Evolutionary conservation across 1,140 invertebrate genomes (phyloP), one percentile per base, ranked within the genome.

Genomic region (Mesaphorura yosii): DNA sequence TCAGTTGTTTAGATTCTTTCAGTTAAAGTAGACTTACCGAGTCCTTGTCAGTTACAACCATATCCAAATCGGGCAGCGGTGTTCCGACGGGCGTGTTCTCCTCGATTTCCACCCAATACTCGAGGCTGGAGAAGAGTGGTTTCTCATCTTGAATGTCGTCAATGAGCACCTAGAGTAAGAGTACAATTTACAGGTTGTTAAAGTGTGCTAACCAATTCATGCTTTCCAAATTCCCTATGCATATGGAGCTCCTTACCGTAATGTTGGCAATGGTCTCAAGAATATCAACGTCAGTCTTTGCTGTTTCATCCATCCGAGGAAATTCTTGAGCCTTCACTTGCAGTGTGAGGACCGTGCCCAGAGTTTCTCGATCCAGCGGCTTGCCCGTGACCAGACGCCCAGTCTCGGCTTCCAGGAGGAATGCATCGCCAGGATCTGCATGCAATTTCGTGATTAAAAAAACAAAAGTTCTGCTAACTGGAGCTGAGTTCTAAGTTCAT

Each of bases 141-240:
- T 89, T 80, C 62, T 89, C 88, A 68, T 98, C 92, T 70, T 96
- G 96, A 1, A 94, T 87, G 70, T 78, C 0, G 79, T 87, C 10
- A 86, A 81, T 51, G 14, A 59, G 31, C n/a, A n/a, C n/a, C n/a
- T n/a, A n/a, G n/a, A n/a, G n/a, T n/a, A n/a, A n/a, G n/a, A n/a
- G n/a, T n/a, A n/a, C n/a, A n/a, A n/a, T n/a, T n/a, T n/a, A n/a
- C n/a, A n/a, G n/a, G n/a, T n/a, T n/a, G n/a, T n/a, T n/a, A n/a
- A n/a, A n/a, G n/a, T n/a, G n/a, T n/a, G n/a, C n/a, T n/a, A n/a
- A n/a, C n/a, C n/a, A n/a, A n/a, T n/a, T n/a, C n/a, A n/a, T n/a
- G n/a, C n/a, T n/a, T n/a, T n/a, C n/a, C n/a, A n/a, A n/a, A n/a
- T n/a, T n/a, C n/a, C n/a, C n/a, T n/a, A n/a, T n/a, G n/a, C n/a